These are phyloP conservation scores for Halotydeus destructor DNA, from an alignment of 1,140 invertebrate genomes.

Conservation along the genomic window DNA sequence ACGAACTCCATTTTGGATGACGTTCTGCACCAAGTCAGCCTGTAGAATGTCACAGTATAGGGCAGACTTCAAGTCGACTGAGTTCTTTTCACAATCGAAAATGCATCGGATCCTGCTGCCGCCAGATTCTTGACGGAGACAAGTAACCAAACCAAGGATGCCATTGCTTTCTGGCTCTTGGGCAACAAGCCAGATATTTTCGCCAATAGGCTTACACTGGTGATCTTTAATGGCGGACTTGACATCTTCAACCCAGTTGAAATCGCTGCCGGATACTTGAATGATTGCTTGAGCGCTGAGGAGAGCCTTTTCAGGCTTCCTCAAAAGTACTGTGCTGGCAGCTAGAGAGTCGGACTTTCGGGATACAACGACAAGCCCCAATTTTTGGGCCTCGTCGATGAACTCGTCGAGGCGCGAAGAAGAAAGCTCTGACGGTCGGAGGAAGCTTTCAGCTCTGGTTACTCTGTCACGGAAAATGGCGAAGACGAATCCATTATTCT, in stretches of 20 bases:
- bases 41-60: conserved; percentile 22
- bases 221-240: conserved; percentile 19
- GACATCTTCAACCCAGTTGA: conserved; percentile 16
- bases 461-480: conserved; percentile 43
- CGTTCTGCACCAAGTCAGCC: conserved; percentile 17
- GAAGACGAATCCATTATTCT: conserved; percentile 47
- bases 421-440: too few relatives aligned
- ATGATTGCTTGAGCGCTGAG: conserved; percentile 13
- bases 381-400: neutral
- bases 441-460: conserved; percentile 21
- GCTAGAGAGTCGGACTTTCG: conserved; percentile 7
- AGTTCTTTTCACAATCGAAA: conserved; percentile 1
- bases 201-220: conserved; percentile 5
- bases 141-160: conserved; percentile 65
- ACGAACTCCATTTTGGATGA: conserved; percentile 4
- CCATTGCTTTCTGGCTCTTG: conserved; percentile 32
- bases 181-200: conserved; percentile 18
- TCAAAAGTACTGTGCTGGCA: conserved; percentile 4
- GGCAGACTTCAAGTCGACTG: conserved; percentile 9
- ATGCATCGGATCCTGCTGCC: conserved; percentile 42
- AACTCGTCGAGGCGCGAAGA: conserved; percentile 5
- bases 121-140: conserved; percentile 58
- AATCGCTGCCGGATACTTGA: conserved; percentile 10
- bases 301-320: neutral
- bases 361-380: conserved; percentile 1